These are phyloP conservation scores for Lycophotia porphyrea DNA, from an alignment of 2,888 invertebrate genomes.

Conservation along the genomic window DNA sequence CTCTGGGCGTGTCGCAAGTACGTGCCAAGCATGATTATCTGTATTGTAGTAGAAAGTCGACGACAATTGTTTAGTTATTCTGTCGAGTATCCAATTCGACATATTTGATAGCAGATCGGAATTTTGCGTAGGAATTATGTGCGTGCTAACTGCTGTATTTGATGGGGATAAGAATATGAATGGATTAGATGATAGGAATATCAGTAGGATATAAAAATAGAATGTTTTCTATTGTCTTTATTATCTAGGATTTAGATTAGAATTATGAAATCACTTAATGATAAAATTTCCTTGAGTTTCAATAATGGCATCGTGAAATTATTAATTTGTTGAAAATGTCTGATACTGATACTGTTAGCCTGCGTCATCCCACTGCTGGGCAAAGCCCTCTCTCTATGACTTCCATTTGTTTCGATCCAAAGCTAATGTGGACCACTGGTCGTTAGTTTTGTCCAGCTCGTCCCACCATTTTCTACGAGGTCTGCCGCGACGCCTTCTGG, in stretches of 20 bases:
- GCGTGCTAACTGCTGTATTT: conserved; percentile 17
- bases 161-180: background rate
- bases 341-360: too few relatives aligned
- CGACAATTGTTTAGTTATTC: conserved; percentile 70
- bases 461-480: too few relatives aligned
- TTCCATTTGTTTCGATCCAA: too few relatives aligned
- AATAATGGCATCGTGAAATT: background rate
- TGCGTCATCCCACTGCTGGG: too few relatives aligned
- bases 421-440: too few relatives aligned
- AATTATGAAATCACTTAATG: conserved; percentile 11
- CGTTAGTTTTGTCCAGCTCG: too few relatives aligned
- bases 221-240: conserved; percentile 16
- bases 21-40: conserved; percentile 81
- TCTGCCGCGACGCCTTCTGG: too few relatives aligned
- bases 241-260: background rate
- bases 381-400: too few relatives aligned
- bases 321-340: background rate
- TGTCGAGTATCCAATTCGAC: conserved; percentile 47
- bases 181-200: background rate
- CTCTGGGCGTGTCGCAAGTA: conserved; percentile 76
- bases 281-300: background rate
- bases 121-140: conserved; percentile 20
- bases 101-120: conserved; percentile 45
- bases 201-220: background rate
- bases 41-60: conserved; percentile 85